Percentiles rank a stretch among this genome's conserved stretches.
These are phyloP conservation scores for Zophobas morio DNA, from an alignment of 1,140 invertebrate species.

Conservation along the genomic window DNA sequence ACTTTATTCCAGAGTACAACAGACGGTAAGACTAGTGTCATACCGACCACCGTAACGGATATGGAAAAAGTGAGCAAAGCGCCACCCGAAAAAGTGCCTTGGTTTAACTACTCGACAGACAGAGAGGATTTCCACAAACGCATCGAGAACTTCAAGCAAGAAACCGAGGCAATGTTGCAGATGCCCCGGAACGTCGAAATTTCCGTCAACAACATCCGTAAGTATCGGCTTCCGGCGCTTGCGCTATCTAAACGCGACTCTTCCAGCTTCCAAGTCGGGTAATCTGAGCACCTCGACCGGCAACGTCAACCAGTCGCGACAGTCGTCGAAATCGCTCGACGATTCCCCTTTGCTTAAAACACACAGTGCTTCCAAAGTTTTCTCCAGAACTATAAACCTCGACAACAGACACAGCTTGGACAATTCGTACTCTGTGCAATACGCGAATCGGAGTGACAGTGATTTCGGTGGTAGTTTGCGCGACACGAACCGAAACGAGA, in stretches of 20 bases:
- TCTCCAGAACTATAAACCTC: slow-evolving; percentile 53
- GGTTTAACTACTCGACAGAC: slow-evolving; percentile 65
- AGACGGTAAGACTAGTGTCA: slow-evolving; percentile 56
- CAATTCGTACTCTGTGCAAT: slow-evolving; percentile 59
- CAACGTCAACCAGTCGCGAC: slow-evolving; percentile 56
- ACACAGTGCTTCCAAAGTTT: slow-evolving; percentile 65
- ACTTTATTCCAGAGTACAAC: slow-evolving; percentile 55
- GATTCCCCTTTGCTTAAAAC: slow-evolving; percentile 62
- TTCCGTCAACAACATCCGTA: slow-evolving; percentile 56
- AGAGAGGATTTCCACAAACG: slow-evolving; percentile 64
- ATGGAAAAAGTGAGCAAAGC: slow-evolving; percentile 58
- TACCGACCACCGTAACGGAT: slow-evolving; percentile 63
- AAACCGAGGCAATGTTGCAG: slow-evolving; percentile 80
- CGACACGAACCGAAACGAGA: slow-evolving; percentile 34
- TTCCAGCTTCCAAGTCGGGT: slow-evolving; percentile 51
- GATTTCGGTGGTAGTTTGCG: slow-evolving; percentile 46
- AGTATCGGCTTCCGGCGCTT: not conserved
- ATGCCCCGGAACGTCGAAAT: slow-evolving; percentile 66
- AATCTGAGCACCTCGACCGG: slow-evolving; percentile 54
- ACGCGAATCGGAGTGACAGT: slow-evolving; percentile 49
- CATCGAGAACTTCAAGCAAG: slow-evolving; percentile 79
- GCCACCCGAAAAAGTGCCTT: slow-evolving; percentile 56
- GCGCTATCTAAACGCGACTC: not conserved
- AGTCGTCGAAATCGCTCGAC: slow-evolving; percentile 46
- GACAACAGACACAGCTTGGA: slow-evolving; percentile 60